Evolutionary conservation across 2,797 vertebrate species (phyloP), one percentile per base, ranked within the genome.

Genomic region (Enteromius trimaculatus): DNA sequence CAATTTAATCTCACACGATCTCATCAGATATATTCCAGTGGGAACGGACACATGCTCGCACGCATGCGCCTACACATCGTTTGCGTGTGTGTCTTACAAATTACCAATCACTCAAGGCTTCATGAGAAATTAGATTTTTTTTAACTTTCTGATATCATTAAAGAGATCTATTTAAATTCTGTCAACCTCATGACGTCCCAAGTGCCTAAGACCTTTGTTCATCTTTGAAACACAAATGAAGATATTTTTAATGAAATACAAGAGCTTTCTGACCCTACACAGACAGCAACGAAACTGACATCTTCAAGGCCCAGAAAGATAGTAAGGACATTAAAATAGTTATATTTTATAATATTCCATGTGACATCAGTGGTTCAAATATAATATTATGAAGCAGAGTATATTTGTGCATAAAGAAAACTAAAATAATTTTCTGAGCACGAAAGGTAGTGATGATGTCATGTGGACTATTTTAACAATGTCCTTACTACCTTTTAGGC

Each of bases 1-100:
- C 80, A 85, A 81, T 81, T 85, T 85, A 79, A 81, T 85, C 75
- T 75, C 62, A 71, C 39, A 83, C 44, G 10, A 53, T 87, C 70
- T 75, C 60, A 62, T 81, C 53, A 71, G 65, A 64, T 49, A 69
- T 42, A 70, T 55, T 71, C 74, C 72, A 78, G 64, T 21, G 65
- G 76, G 74, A 81, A 69, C 7, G 42, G 72, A 82, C 60, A 71
- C 6, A 13, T 6, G 14, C 51, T 71, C 7, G 8, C 14, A 62
- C 4, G 29, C 14, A 55, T 76, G 47, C 23, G n/a, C 9, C n/a
- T 44, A 26, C 34, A 53, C 16, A 75, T 0, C 0, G 7, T n/a
- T 64, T 44, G 39, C 6, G 39, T 31, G 17, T 14, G 10, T 47
- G 21, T 65, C 23, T 17, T 78, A 16, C 39, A 31, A 78, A 78